A percentile compares a stretch with the other conserved stretches of the same genome.
Conservation (phyloP, 2,113 vertebrate species). For the Pagrus major region DNA sequence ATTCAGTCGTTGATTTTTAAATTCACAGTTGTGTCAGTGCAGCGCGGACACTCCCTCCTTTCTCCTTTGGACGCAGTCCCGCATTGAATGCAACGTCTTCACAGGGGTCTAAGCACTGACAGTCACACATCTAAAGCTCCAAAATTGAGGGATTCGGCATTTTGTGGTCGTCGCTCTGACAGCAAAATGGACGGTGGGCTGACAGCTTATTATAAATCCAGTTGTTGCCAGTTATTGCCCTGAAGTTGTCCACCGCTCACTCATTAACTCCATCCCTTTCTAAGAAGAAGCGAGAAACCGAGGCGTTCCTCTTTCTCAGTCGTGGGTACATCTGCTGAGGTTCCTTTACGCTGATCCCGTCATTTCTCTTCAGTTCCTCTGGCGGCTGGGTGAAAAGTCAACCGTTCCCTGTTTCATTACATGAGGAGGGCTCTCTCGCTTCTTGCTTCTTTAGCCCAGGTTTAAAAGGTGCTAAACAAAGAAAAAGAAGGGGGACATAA, state of each 20-base stretch:
- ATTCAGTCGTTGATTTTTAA: neutral
- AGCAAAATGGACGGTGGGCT: neutral
- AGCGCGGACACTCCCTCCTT: neutral
- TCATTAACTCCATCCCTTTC: neutral
- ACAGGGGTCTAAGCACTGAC: neutral
- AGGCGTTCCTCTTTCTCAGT: constrained; percentile 33
- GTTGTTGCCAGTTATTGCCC: constrained; percentile 12
- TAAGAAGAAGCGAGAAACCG: constrained; percentile 3
- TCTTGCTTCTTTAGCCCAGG: constrained; percentile 4
- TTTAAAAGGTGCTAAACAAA: constrained; percentile 39
- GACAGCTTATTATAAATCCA: neutral
- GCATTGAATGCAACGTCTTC: neutral
- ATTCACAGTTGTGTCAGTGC: constrained; percentile 20
- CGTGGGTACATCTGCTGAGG: constrained; percentile 18
- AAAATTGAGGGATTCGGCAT: fast-evolving
- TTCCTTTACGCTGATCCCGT: constrained; percentile 9
- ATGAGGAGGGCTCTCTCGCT: neutral
- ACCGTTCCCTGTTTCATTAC: constrained; percentile 15
- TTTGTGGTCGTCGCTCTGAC: neutral
- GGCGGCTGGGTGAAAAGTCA: neutral
- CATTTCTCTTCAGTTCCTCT: constrained; percentile 49
- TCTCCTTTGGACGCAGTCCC: neutral
- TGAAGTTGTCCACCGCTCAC: neutral
- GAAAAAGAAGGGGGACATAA: neutral
- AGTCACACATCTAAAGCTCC: neutral